Conservation (phyloP, 2,113 vertebrate species). For the Brienomyrus brachyistius region DNA sequence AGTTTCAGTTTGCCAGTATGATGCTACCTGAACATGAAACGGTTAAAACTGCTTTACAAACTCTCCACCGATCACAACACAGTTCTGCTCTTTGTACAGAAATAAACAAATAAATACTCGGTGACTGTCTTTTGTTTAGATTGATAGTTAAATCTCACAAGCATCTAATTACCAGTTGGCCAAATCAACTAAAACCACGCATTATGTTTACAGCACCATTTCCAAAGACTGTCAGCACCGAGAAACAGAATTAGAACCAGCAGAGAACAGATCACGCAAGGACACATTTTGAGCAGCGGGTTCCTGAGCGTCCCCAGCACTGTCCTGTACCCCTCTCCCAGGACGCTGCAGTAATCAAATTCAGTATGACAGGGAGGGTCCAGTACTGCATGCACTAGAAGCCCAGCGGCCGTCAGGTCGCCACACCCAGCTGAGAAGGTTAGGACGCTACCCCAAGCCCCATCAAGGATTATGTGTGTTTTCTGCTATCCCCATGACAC, state of each 20-base stretch:
- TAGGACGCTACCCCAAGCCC: not conserved
- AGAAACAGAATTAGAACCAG: not conserved
- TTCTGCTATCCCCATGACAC: not conserved
- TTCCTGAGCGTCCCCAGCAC: not conserved
- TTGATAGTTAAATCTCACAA: not conserved
- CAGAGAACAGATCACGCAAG: not conserved
- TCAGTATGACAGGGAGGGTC: not conserved
- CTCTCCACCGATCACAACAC: not conserved
- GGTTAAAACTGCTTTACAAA: not conserved
- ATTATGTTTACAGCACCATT: not conserved
- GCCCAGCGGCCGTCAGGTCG: not conserved
- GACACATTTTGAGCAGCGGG: not conserved
- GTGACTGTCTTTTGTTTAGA: not conserved
- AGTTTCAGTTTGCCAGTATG: not conserved
- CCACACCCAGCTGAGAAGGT: not conserved
- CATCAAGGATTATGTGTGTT: not conserved
- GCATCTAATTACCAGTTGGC: not conserved
- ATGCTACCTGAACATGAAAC: not conserved
- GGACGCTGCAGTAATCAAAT: not conserved
- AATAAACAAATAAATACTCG: not conserved
- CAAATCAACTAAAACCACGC: not conserved
- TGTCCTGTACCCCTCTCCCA: not conserved
- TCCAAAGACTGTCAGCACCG: not conserved
- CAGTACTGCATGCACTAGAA: not conserved
- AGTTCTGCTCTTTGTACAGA: not conserved